phyloP scores from a whole-genome alignment of 1,140 invertebrate species.

The Rhopalosiphum padi region DNA sequence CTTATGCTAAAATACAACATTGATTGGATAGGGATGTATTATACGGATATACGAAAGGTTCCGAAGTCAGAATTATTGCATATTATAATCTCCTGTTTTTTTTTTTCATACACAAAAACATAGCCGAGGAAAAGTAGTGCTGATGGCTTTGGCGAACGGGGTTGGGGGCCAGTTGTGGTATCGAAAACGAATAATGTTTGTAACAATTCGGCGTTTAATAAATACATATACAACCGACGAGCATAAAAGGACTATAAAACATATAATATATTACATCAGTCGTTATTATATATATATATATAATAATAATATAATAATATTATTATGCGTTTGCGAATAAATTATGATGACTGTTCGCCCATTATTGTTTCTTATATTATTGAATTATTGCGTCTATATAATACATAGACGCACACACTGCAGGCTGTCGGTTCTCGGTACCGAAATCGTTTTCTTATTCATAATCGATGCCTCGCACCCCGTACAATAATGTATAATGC shows the following conservation, averaged over 20 bases:
- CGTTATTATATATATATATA: slow-evolving; percentile 8
- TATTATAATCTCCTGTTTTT: too few relatives aligned
- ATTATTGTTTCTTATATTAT: slow-evolving; percentile 20
- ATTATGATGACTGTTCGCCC: background rate
- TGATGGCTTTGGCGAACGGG: background rate
- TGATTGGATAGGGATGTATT: too few relatives aligned
- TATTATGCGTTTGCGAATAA: background rate
- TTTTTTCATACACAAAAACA: too few relatives aligned
- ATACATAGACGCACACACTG: background rate
- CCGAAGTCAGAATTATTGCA: too few relatives aligned
- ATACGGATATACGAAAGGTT: too few relatives aligned
- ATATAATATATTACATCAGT: slow-evolving; percentile 8
- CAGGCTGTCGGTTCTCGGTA: background rate
- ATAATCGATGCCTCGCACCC: background rate
- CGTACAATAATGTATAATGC: background rate
- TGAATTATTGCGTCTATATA: background rate
- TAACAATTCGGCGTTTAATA: background rate
- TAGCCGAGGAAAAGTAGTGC: background rate
- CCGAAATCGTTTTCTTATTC: slow-evolving; percentile 5
- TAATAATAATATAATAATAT: background rate
- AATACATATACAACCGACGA: background rate
- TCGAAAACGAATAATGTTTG: slow-evolving; percentile 1
- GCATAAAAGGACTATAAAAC: slow-evolving; percentile 3
- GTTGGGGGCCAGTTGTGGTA: background rate
- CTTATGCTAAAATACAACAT: background rate